These are phyloP conservation scores for Cancer borealis DNA, from an alignment of 2,888 invertebrate genomes.

Conservation along the genomic window DNA sequence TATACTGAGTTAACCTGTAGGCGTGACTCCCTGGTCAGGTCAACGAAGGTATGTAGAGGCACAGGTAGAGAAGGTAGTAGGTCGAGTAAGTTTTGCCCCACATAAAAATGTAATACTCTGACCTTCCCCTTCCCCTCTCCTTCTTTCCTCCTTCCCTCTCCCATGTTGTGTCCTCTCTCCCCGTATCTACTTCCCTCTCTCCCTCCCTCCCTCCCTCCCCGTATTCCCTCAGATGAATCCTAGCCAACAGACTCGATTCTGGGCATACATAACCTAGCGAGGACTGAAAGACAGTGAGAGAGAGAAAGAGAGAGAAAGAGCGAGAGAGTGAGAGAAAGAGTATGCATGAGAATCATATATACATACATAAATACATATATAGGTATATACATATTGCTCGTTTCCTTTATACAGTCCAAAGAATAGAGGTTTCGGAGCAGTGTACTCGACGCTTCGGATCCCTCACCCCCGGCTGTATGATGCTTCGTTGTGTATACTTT, in stretches of 20 bases:
- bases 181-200: not conserved
- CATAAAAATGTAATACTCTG: not conserved
- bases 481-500: slow-evolving; percentile 59
- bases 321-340: not conserved
- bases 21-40: not conserved
- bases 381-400: not conserved
- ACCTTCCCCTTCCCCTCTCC: not conserved
- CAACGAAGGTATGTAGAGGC: not conserved
- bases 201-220: not conserved
- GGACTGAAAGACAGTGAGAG: not conserved
- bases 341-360: not conserved
- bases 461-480: slow-evolving; percentile 42
- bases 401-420: slow-evolving; percentile 10
- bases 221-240: not conserved
- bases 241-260: not conserved
- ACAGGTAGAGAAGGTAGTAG: not conserved
- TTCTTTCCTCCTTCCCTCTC: not conserved
- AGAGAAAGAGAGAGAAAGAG: not conserved
- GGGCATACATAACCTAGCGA: not conserved
- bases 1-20: not conserved
- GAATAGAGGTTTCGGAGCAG: not conserved
- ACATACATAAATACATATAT: not conserved
- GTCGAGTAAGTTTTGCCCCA: not conserved
- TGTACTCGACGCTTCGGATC: not conserved
- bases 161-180: not conserved